A percentile compares a stretch with the other conserved stretches of the same genome.
phyloP scores from a whole-genome alignment of 2,888 invertebrate species.

The Agrypnus murinus region DNA sequence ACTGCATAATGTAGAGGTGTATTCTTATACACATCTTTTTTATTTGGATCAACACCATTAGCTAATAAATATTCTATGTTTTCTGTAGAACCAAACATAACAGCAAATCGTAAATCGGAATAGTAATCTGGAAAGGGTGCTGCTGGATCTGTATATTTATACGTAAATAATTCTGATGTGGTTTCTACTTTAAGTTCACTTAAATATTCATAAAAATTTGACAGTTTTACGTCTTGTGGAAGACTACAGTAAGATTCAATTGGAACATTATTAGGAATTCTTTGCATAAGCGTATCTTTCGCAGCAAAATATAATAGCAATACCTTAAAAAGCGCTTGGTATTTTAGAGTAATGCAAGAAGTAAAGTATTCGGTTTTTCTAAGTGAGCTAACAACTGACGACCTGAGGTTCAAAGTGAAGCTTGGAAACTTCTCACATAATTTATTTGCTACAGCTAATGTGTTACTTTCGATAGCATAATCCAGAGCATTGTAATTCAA shows the following conservation, averaged over 20 bases:
- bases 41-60: not conserved
- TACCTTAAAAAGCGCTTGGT: too few relatives aligned
- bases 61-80: too few relatives aligned
- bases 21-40: conserved; percentile 14
- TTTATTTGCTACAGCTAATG: conserved; percentile 19
- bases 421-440: too few relatives aligned
- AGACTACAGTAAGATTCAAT: not conserved
- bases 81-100: too few relatives aligned
- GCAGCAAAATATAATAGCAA: conserved; percentile 8
- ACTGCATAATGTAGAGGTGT: conserved; percentile 12
- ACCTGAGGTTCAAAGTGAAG: too few relatives aligned
- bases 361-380: too few relatives aligned
- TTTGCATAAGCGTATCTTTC: not conserved
- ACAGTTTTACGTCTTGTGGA: not conserved
- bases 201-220: not conserved
- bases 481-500: conserved; percentile 8
- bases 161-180: not conserved
- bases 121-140: too few relatives aligned
- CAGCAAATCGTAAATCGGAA: too few relatives aligned
- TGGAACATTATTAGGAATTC: too few relatives aligned
- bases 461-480: conserved; percentile 8
- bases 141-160: not conserved
- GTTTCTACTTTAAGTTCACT: not conserved
- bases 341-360: too few relatives aligned
- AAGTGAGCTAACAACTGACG: too few relatives aligned